Conservation (phyloP, 2,888 invertebrate genomes). For the Clitarchus hookeri region DNA sequence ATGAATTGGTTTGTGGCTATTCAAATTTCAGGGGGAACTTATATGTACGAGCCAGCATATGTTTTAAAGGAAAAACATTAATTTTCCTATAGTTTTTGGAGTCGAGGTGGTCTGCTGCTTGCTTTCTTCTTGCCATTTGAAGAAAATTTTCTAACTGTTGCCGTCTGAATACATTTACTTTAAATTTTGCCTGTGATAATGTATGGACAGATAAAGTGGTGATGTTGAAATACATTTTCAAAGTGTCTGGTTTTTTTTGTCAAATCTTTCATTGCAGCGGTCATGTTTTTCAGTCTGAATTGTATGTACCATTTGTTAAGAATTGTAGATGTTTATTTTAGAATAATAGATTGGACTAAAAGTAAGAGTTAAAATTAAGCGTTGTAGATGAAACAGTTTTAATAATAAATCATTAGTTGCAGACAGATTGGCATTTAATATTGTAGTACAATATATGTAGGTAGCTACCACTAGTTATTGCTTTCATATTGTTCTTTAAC, state of each 20-base stretch:
- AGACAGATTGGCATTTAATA: not conserved
- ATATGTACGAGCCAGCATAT: not conserved
- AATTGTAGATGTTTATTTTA: conserved; percentile 9
- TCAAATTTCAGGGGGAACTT: not conserved
- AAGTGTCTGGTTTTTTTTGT: not conserved
- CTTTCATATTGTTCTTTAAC: not conserved
- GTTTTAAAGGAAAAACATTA: not conserved
- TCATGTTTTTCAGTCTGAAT: not conserved
- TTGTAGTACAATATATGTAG: not conserved
- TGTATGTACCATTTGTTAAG: not conserved
- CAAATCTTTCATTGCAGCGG: not conserved
- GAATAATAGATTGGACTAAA: not conserved
- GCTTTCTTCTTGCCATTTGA: not conserved
- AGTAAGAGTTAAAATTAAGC: not conserved
- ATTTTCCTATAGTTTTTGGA: not conserved
- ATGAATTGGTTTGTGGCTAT: not conserved
- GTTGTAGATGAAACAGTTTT: not conserved
- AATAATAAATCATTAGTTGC: not conserved
- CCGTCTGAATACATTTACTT: not conserved
- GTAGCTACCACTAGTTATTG: not conserved
- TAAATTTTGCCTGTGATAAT: not conserved
- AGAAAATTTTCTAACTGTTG: not conserved
- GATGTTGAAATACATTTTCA: not conserved
- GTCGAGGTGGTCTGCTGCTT: not conserved
- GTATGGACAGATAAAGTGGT: not conserved